Evolutionary conservation across 1,140 invertebrate species (phyloP).

Genomic region (Diachasmimorpha longicaudata): DNA sequence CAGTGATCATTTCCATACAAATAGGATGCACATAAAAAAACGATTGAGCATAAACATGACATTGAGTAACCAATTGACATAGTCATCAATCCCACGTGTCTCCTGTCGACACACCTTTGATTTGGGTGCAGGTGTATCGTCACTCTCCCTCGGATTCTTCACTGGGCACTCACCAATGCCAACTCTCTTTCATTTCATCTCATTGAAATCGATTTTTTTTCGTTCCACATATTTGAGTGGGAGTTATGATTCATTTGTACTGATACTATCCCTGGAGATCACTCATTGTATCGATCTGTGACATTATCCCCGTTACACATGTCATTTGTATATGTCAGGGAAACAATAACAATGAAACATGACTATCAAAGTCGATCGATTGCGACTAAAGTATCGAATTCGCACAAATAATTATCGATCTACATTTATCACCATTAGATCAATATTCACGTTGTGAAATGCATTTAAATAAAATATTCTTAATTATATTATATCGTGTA

Average conservation of each 20-base stretch:
- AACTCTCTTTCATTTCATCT: no score
- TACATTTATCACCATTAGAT: no score
- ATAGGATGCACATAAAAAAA: neutral
- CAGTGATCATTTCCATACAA: neutral
- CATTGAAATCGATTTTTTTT: no score
- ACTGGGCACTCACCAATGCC: neutral
- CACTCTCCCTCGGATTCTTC: neutral
- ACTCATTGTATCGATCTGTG: neutral
- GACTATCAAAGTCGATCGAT: no score
- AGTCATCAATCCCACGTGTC: neutral
- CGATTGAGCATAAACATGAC: neutral
- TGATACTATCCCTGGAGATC: neutral
- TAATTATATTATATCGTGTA: no score
- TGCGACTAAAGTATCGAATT: no score
- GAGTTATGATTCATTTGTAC: neutral
- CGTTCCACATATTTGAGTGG: neutral
- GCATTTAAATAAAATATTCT: no score
- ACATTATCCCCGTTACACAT: neutral
- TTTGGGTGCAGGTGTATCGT: neutral
- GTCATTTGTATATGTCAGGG: neutral
- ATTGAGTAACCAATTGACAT: neutral
- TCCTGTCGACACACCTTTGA: neutral
- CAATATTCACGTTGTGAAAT: no score
- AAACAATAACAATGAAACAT: no score
- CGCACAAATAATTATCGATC: no score